Conservation (phyloP, 2,113 vertebrate genomes). For the Centrocercus urophasianus region DNA sequence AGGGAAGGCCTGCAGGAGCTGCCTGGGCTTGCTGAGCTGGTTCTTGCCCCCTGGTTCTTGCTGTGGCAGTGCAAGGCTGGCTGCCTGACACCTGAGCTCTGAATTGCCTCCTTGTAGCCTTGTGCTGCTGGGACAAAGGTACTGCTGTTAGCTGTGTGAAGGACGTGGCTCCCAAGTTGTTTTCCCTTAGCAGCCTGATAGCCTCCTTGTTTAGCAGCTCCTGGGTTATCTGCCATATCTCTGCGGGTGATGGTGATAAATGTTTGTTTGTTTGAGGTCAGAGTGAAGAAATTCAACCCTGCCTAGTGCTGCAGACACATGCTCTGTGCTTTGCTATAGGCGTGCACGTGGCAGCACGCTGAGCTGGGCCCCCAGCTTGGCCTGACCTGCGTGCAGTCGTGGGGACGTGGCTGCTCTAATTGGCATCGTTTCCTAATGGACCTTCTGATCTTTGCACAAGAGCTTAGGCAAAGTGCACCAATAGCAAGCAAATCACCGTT, state of each 20-base stretch:
- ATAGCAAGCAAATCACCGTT: neutral
- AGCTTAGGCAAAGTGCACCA: neutral
- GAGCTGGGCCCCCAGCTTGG: neutral
- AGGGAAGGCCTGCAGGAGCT: too few relatives aligned
- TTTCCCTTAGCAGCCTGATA: neutral
- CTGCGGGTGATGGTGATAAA: neutral
- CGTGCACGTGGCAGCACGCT: neutral
- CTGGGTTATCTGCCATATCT: neutral
- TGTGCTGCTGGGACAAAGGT: accelerated
- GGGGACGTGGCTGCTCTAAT: neutral
- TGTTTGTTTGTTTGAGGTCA: neutral
- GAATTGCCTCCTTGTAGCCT: neutral
- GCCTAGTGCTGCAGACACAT: accelerated
- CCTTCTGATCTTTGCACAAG: neutral
- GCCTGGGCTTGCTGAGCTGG: too few relatives aligned
- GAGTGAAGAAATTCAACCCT: neutral
- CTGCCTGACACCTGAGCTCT: accelerated
- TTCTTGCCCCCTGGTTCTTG: neutral
- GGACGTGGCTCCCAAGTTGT: neutral
- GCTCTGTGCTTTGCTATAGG: accelerated
- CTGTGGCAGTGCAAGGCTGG: neutral
- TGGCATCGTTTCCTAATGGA: neutral
- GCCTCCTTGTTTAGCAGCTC: neutral
- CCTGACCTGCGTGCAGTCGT: neutral
- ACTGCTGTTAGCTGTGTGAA: neutral